Conservation (phyloP, 2,113 vertebrate species). For the Lipotes vexillifer region DNA sequence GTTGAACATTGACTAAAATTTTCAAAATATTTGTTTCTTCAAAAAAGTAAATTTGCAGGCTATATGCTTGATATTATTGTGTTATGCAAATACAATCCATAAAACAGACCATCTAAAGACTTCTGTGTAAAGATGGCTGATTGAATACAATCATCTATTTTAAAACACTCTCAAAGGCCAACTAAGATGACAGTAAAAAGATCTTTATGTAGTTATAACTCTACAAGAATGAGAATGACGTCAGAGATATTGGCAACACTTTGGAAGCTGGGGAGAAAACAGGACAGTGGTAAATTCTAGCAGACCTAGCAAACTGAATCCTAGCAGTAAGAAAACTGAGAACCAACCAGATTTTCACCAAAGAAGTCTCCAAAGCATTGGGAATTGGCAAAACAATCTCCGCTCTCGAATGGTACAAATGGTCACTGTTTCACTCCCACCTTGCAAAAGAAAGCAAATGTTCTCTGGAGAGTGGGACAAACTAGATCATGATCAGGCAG, state of each 20-base stretch:
- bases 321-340: background rate
- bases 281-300: background rate
- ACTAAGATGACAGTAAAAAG: background rate
- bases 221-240: background rate
- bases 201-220: background rate
- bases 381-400: background rate
- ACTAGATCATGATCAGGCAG: background rate
- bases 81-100: background rate
- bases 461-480: background rate
- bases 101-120: background rate
- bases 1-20: background rate
- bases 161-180: background rate
- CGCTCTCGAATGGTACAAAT: background rate
- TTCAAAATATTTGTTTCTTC: conserved; percentile 8
- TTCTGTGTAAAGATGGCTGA: background rate
- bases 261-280: background rate
- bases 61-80: background rate
- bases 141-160: background rate
- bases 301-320: background rate
- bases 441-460: background rate
- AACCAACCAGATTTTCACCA: background rate
- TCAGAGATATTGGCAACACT: background rate
- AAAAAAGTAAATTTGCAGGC: background rate
- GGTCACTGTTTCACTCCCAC: background rate
- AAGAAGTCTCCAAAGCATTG: background rate